Percentiles rank a stretch among this genome's conserved stretches.
Conservation (phyloP, 2,888 invertebrate genomes). For the Nomada fucata region DNA sequence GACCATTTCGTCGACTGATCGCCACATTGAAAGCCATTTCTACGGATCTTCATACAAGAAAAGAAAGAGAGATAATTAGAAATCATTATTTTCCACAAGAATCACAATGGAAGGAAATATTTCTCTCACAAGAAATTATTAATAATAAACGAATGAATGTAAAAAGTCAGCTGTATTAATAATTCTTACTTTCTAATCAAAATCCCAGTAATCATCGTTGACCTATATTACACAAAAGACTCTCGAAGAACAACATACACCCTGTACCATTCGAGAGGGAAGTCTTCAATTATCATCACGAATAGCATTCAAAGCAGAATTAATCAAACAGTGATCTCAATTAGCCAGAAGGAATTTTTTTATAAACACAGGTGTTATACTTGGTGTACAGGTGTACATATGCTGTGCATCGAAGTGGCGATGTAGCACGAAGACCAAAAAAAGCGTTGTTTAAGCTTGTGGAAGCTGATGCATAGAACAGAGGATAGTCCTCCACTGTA, state of each 20-base stretch:
- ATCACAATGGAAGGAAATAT: too few relatives aligned
- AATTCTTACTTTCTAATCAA: background rate
- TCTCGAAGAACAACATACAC: background rate
- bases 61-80: too few relatives aligned
- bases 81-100: too few relatives aligned
- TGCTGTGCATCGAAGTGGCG: background rate
- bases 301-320: background rate
- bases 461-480: conserved; percentile 47
- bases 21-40: too few relatives aligned
- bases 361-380: too few relatives aligned
- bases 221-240: background rate
- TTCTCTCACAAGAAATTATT: too few relatives aligned
- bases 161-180: too few relatives aligned
- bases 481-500: conserved; percentile 54
- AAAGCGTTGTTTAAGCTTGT: conserved; percentile 26
- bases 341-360: background rate
- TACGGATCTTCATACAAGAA: too few relatives aligned
- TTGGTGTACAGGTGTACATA: background rate
- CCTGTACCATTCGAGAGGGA: background rate
- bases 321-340: background rate
- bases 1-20: background rate
- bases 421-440: conserved; percentile 13
- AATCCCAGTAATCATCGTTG: background rate
- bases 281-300: background rate
- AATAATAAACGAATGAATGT: too few relatives aligned